A percentile compares a stretch with the other conserved stretches of the same genome.
phyloP scores from a whole-genome alignment of 2,888 invertebrate species.

The Dioctria linearis region DNA sequence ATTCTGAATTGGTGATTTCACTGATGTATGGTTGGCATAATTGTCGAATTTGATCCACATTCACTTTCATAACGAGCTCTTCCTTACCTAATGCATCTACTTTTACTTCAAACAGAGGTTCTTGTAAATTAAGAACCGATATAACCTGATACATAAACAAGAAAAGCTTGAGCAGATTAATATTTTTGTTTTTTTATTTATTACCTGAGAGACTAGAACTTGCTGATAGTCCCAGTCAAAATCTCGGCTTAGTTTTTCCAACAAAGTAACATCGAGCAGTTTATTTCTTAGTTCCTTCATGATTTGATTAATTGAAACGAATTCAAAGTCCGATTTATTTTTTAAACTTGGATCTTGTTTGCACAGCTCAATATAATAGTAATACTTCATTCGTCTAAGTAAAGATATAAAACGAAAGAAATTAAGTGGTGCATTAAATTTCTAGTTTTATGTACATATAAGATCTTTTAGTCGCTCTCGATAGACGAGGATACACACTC shows the following conservation, averaged over 20 bases:
- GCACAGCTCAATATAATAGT: conserved; percentile 69
- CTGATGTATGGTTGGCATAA: conserved; percentile 69
- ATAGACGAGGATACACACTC: too few species aligned
- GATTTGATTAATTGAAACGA: conserved; percentile 67
- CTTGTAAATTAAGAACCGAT: conserved; percentile 66
- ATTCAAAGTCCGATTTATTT: conserved; percentile 66
- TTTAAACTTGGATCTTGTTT: conserved; percentile 67
- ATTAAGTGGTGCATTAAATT: too few species aligned
- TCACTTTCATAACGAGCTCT: conserved; percentile 66
- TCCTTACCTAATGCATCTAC: conserved; percentile 68
- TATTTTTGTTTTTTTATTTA: background rate
- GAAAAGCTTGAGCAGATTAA: too few species aligned
- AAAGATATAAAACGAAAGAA: too few species aligned
- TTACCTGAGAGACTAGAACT: conserved; percentile 67
- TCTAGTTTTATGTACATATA: too few species aligned
- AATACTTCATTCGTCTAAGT: conserved; percentile 68
- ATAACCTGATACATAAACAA: conserved; percentile 62
- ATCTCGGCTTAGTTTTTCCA: conserved; percentile 68
- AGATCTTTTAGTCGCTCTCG: too few species aligned
- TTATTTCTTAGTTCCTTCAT: conserved; percentile 68
- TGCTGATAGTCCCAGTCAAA: conserved; percentile 69
- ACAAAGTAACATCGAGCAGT: conserved; percentile 66
- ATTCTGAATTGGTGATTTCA: conserved; percentile 67
- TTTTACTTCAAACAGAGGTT: conserved; percentile 67
- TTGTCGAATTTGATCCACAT: conserved; percentile 64